phyloP scores from a whole-genome alignment of 2,888 invertebrate species.

The Polylopha cassiicola region DNA sequence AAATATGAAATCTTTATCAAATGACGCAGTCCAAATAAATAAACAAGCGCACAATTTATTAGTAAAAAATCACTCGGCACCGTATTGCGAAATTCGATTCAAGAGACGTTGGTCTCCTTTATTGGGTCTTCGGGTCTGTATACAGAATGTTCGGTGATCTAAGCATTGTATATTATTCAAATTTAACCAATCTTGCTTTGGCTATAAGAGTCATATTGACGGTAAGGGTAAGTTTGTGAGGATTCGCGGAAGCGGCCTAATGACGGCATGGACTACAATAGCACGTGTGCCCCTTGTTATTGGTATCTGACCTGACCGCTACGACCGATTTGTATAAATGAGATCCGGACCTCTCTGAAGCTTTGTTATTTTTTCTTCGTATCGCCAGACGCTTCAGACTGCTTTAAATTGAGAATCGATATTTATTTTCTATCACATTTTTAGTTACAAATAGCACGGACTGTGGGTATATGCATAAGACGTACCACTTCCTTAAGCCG shows the following conservation, averaged over 20 bases:
- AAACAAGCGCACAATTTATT: conserved; percentile 41
- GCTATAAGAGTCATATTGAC: conserved; percentile 38
- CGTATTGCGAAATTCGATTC: conserved; percentile 42
- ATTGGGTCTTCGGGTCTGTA: conserved; percentile 50
- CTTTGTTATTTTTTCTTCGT: conserved; percentile 62
- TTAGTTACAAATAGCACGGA: conserved; percentile 8
- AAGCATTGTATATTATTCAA: conserved; percentile 28
- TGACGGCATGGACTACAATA: conserved; percentile 71
- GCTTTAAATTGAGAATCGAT: conserved; percentile 27
- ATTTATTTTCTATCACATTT: conserved; percentile 23
- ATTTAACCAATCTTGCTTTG: conserved; percentile 35
- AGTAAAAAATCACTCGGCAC: conserved; percentile 46
- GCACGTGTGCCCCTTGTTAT: conserved; percentile 72
- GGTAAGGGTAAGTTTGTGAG: conserved; percentile 36
- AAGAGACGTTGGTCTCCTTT: conserved; percentile 52
- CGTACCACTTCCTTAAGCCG: no score
- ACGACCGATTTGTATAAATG: conserved; percentile 76
- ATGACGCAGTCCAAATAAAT: conserved; percentile 18
- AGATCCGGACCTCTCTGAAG: conserved; percentile 67
- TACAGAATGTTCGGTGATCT: conserved; percentile 33
- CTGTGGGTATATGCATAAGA: not conserved
- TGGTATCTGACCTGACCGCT: conserved; percentile 76
- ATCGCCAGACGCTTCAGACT: conserved; percentile 28
- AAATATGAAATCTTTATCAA: conserved; percentile 9
- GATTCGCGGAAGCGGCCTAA: conserved; percentile 68